phyloP scores from a whole-genome alignment of 2,888 invertebrate genomes.

The Drosophila peninsularis region DNA sequence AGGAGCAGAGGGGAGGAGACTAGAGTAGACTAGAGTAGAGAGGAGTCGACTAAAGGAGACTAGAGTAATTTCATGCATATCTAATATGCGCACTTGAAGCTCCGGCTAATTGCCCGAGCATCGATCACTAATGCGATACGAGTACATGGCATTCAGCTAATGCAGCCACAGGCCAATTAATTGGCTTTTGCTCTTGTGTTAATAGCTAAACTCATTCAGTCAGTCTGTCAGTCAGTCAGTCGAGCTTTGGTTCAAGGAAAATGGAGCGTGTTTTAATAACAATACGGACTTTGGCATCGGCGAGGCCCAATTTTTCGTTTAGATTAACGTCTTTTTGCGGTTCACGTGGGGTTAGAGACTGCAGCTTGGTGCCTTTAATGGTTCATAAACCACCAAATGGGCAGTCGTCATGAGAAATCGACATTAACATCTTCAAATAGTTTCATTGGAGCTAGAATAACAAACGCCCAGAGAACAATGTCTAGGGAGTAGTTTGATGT shows the following conservation, averaged over 20 bases:
- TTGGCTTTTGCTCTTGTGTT: constrained; percentile 36
- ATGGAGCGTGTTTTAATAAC: constrained; percentile 65
- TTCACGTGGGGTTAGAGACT: constrained; percentile 40
- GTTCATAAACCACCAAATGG: constrained; percentile 45
- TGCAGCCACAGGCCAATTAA: constrained; percentile 54
- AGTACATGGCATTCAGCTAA: constrained; percentile 47
- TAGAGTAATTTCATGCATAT: neutral
- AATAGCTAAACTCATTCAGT: constrained; percentile 41
- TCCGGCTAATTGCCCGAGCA: constrained; percentile 11
- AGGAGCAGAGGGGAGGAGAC: neutral
- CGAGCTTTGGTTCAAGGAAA: constrained; percentile 70
- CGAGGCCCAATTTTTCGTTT: constrained; percentile 29
- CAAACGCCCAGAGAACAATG: neutral
- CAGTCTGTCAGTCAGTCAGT: constrained; percentile 14
- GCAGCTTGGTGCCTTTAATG: constrained; percentile 35
- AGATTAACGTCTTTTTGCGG: constrained; percentile 39
- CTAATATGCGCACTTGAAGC: constrained; percentile 21
- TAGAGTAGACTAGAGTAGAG: neutral
- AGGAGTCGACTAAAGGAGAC: too few relatives aligned
- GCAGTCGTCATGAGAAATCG: constrained; percentile 47
- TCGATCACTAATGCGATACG: constrained; percentile 26
- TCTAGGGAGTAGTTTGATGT: neutral
- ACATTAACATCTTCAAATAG: constrained; percentile 33
- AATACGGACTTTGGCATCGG: constrained; percentile 48
- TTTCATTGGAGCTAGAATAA: constrained; percentile 1